A percentile compares a stretch with the other conserved stretches of the same genome.
Evolutionary conservation across 2,113 vertebrate species (phyloP).

Genomic region (Vidua macroura): DNA sequence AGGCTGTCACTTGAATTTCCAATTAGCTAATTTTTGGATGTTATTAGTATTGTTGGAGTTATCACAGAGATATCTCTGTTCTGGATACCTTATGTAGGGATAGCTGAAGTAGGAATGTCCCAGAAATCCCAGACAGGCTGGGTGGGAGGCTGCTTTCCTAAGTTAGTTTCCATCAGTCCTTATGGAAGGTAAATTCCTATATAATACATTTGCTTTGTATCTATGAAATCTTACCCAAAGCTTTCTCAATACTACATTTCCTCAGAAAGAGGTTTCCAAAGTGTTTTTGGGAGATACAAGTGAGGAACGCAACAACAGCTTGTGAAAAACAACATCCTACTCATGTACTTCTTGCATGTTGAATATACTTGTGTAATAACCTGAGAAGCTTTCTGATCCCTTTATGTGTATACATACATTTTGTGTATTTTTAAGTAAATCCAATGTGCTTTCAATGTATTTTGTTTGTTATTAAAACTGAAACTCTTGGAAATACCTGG

Average conservation of each 20-base stretch:
- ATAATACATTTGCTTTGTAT: neutral
- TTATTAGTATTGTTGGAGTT: neutral
- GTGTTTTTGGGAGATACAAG: neutral
- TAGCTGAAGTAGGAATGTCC: neutral
- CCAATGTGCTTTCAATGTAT: neutral
- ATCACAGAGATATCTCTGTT: neutral
- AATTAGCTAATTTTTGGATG: neutral
- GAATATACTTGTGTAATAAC: neutral
- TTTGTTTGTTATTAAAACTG: neutral
- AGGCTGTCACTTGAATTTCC: neutral
- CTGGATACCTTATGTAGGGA: neutral
- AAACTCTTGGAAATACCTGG: neutral
- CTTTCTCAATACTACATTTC: neutral
- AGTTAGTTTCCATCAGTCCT: neutral
- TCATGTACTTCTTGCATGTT: neutral
- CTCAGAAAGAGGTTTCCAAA: neutral
- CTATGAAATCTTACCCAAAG: neutral
- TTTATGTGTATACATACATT: neutral
- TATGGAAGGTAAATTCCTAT: neutral
- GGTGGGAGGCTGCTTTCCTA: neutral
- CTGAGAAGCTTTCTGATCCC: neutral
- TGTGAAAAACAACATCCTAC: neutral
- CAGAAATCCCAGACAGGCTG: neutral
- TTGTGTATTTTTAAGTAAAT: neutral
- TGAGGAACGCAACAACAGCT: neutral